Evolutionary conservation across 2,888 invertebrate genomes (phyloP), one percentile per base, ranked within the genome.

Genomic region (Orchesella flavescens): DNA sequence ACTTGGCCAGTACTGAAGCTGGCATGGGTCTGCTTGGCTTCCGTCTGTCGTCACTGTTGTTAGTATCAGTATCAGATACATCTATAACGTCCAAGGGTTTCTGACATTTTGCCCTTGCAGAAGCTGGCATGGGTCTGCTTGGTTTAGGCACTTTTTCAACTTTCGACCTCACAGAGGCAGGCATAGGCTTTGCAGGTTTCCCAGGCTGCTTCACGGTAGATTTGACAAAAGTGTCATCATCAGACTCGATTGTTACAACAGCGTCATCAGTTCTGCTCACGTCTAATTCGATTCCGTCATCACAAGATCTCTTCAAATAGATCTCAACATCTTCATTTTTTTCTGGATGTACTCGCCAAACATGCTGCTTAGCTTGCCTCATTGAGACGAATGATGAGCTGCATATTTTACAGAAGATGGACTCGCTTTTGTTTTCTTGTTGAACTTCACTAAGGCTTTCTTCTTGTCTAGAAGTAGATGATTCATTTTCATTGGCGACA

Each of bases 121-220:
- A 66, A 12, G 15, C 46, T 15, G 24, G 75, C 75, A 75, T 65
- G n/a, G 75, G 74, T 63, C 63, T 44, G 21, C 59, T 57, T 34
- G 65, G 55, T 66, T 17, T 24, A 43, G 43, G 49, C 12, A 13
- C 23, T 1, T 65, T n/a, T 7, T 5, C 21, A 21, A 61, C 2
- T 19, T 61, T 61, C 24, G 61, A 23, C 23, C 24, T 61, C 9
- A 61, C 13, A 3, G 61, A 61, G 24, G 61, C 61, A 24, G 61
- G 61, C 21, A 13, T 24, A 24, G 61, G 61, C 23, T 24, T 61
- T 10, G 19, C 17, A 55, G 55, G 44, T 12, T 44, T 44, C 44
- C 12, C 12, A 44, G 7, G 9, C 12, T 44, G 49, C 10, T 12
- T 49, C 49, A 3, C 49, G 12, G 12, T 12, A n/a, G 12, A 49